Base-by-base conservation (phyloP, 2,113 vertebrate genomes). In the Corydoras sp. region DNA sequence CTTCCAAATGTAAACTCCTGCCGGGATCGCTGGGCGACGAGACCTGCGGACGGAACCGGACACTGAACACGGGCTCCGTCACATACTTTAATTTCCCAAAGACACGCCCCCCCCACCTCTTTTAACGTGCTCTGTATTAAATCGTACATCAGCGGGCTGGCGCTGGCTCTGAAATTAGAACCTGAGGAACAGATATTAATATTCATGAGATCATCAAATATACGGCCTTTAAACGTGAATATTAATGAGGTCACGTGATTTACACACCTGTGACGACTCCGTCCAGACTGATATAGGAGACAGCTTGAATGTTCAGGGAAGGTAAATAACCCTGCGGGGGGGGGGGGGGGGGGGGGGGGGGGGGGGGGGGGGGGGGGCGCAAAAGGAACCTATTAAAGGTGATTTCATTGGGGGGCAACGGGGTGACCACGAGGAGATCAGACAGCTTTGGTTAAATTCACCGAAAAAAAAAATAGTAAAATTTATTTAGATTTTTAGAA, bases 281-380 rank as follows among this genome's bases (percentile, higher is more conserved):
- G 73, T 97, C 94, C 86, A 99, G 82, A 82, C 91, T 93, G 77
- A 99, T 90, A 63, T 95, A 98, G 35, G 93, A 73, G 81, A 94
- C 90, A n/a, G 92, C 92, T 78, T 94, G 98, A 78, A 92, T 82
- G 79, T 89, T 92, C 72, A 99, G 85, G 0, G 88, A 92, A 2
- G 92, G 82, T 53, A 95, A 58, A 77, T 95, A 98, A 10, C 94
- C 93, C 96, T 99, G 74, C 48, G 66, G 1, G 4, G 18, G 24
- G 35, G 35, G 7, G 4, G 7, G 32, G 32, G 6, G 6, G 3
- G 32, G 32, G 6, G 32, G 3, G 32, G 3, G 32, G 32, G 32
- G 3, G 32, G 3, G 3, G 3, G 32, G 32, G 32, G 32, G 32
- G 32, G 32, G 32, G 32, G 32, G 32, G 32, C 32, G 32, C 18